These are phyloP conservation scores for Drosophila teissieri DNA, from an alignment of 1,140 invertebrate genomes.

Conservation along the genomic window DNA sequence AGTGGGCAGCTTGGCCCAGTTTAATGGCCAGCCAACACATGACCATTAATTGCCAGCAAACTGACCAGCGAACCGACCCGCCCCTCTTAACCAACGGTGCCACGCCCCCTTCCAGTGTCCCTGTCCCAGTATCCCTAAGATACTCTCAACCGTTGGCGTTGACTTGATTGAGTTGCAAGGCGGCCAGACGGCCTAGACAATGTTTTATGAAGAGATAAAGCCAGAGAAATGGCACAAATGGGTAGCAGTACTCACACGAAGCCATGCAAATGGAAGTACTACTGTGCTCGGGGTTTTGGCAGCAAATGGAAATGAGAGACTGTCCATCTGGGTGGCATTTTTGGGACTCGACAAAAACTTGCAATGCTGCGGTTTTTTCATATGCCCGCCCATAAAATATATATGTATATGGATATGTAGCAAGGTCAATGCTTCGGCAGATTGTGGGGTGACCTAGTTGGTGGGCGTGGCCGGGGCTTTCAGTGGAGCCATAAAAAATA, in stretches of 20 bases:
- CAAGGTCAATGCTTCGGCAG: conserved; percentile 33
- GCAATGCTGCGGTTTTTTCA: conserved; percentile 47
- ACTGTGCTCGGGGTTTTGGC: background rate
- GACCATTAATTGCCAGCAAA: conserved; percentile 37
- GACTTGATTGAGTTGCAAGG: conserved; percentile 25
- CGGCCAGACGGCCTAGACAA: conserved; percentile 20
- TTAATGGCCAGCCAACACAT: conserved; percentile 33
- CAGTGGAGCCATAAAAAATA: conserved; percentile 57
- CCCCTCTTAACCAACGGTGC: background rate
- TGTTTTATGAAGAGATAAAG: conserved; percentile 15
- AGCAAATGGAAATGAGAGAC: background rate
- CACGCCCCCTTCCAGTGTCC: background rate
- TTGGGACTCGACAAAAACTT: conserved; percentile 34
- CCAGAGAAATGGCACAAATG: background rate
- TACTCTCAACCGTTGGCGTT: conserved; percentile 15
- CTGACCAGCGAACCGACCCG: conserved; percentile 5
- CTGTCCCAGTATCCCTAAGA: conserved; percentile 16
- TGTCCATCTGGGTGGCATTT: background rate
- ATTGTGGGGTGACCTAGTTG: conserved; percentile 14
- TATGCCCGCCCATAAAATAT: conserved; percentile 52
- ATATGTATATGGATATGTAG: conserved; percentile 8
- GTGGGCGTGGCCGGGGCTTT: conserved; percentile 24
- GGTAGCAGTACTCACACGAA: background rate
- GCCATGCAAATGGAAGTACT: conserved; percentile 1
- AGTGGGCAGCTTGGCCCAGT: conserved; percentile 31